A percentile compares a stretch with the other conserved stretches of the same genome.
phyloP scores from a whole-genome alignment of 2,113 vertebrate genomes.

The Ammodytes marinus region DNA sequence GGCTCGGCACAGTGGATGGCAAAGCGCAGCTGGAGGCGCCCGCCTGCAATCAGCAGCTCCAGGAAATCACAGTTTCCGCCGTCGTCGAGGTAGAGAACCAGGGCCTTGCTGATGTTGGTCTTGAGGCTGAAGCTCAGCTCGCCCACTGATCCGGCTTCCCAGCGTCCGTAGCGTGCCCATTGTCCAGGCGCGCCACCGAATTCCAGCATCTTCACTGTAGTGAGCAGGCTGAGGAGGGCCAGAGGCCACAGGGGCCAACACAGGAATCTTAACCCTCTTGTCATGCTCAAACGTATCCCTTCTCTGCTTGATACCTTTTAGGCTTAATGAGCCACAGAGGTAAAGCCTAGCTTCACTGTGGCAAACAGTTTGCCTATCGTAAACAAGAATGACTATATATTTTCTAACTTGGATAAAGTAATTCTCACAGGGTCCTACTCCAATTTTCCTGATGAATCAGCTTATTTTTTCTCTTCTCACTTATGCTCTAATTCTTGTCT shows the following conservation, averaged over 20 bases:
- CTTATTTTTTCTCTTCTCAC: conserved; percentile 56
- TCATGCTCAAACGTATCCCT: conserved; percentile 67
- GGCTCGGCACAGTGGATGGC: conserved; percentile 94
- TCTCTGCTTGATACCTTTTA: conserved; percentile 25
- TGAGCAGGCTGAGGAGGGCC: conserved; percentile 68
- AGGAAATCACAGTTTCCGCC: conserved; percentile 96
- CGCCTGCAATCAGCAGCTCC: conserved; percentile 90
- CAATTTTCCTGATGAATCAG: conserved; percentile 55
- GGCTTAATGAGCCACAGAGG: conserved; percentile 17
- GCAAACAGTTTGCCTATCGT: conserved; percentile 22
- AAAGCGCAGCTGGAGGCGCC: conserved; percentile 91
- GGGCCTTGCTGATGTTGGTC: conserved; percentile 90
- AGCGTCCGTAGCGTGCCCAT: conserved; percentile 93
- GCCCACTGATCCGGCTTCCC: conserved; percentile 89
- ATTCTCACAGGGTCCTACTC: conserved; percentile 45
- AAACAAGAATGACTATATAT: conserved; percentile 39
- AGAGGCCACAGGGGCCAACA: conserved; percentile 78
- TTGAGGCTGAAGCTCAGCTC: conserved; percentile 94
- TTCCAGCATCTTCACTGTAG: conserved; percentile 83
- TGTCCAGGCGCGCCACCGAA: conserved; percentile 92
- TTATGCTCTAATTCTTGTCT: conserved; percentile 61
- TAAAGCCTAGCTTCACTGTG: conserved; percentile 4
- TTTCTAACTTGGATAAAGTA: conserved; percentile 8
- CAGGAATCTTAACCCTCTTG: conserved; percentile 67
- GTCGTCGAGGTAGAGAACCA: conserved; percentile 94